Conservation (phyloP, 2,113 vertebrate species). For the Pachycephala philippinensis region DNA sequence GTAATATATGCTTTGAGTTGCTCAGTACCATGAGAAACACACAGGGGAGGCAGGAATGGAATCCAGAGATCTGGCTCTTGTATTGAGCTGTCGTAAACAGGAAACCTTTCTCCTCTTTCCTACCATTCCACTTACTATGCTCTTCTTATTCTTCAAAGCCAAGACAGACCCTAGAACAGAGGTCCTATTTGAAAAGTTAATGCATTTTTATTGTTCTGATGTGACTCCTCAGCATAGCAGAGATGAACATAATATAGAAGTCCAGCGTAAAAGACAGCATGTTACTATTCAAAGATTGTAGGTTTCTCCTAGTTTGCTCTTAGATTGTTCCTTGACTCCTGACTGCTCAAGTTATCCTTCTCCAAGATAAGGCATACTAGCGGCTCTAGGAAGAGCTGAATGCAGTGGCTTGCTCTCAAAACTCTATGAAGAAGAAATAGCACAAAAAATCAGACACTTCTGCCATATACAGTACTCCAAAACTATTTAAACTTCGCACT, state of each 20-base stretch:
- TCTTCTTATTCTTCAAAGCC: not conserved
- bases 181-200: not conserved
- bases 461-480: not conserved
- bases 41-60: not conserved
- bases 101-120: not conserved
- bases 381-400: not conserved
- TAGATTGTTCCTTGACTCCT: not conserved
- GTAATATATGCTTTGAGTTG: not conserved
- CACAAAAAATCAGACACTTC: not conserved
- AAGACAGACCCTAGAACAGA: not conserved
- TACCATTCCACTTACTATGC: not conserved
- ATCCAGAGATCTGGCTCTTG: not conserved
- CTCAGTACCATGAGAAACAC: not conserved
- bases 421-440: not conserved
- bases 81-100: fast-evolving
- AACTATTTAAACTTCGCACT: not conserved
- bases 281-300: not conserved
- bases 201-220: not conserved
- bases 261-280: not conserved
- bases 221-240: not conserved
- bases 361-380: not conserved
- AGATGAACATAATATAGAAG: not conserved
- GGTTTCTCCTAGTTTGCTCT: not conserved
- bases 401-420: not conserved
- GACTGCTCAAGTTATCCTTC: not conserved